Percentiles rank a stretch among this genome's conserved stretches.
Conservation (phyloP, 2,113 vertebrate species). For the Struthidea cinerea region DNA sequence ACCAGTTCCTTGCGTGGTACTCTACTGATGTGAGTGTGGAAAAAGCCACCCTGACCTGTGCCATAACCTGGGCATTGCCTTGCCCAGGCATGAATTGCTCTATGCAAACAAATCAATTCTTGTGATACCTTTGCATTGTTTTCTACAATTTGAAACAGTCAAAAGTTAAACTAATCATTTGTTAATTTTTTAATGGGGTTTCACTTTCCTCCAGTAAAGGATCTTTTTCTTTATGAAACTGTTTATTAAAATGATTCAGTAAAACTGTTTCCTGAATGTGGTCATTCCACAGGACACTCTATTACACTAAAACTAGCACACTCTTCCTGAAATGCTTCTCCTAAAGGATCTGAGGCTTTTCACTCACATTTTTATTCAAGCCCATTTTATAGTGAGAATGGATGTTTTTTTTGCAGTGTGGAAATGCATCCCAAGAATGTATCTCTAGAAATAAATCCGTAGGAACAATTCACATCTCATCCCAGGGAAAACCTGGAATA, state of each 20-base stretch:
- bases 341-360: not conserved
- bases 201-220: not conserved
- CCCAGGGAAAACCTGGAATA: not conserved
- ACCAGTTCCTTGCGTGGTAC: not conserved
- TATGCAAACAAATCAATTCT: not conserved
- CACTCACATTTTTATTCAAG: not conserved
- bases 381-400: not conserved
- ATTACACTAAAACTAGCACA: not conserved
- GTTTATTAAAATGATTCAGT: not conserved
- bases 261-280: accelerated
- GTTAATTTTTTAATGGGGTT: not conserved
- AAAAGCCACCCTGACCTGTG: not conserved
- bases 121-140: not conserved
- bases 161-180: not conserved
- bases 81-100: not conserved
- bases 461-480: not conserved
- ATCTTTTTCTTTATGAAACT: not conserved
- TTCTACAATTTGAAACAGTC: not conserved
- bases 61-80: not conserved
- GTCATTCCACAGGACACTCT: not conserved
- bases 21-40: not conserved
- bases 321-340: not conserved
- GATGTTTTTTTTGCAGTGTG: not conserved
- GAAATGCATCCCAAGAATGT: not conserved
- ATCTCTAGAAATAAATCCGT: not conserved